A percentile compares a stretch with the other conserved stretches of the same genome.
phyloP scores from a whole-genome alignment of 1,140 invertebrate genomes.

The Sitobion miscanthi region DNA sequence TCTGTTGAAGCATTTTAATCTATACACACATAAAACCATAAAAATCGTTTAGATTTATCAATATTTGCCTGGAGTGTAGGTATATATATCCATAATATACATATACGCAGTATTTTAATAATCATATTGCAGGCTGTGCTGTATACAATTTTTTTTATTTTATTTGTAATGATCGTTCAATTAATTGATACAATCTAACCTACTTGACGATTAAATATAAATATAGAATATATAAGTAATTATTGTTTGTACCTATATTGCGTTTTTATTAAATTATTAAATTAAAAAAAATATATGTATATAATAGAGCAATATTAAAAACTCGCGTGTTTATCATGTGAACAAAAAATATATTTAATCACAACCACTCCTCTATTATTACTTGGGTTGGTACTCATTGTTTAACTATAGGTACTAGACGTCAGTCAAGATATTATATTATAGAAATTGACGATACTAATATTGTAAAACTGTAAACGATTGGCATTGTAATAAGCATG shows the following conservation, averaged over 20 bases:
- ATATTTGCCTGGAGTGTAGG: neutral
- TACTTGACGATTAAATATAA: neutral
- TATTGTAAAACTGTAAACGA: conserved; percentile 7
- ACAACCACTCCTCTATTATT: neutral
- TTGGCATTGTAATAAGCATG: neutral
- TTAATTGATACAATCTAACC: neutral
- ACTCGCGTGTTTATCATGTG: neutral
- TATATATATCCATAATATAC: neutral
- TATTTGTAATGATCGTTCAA: neutral
- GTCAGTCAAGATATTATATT: neutral
- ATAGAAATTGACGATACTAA: neutral
- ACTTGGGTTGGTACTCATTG: conserved; percentile 11
- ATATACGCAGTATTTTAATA: neutral
- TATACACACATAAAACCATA: conserved; percentile 4
- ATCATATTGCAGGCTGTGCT: neutral
- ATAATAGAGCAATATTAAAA: neutral
- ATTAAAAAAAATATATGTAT: neutral
- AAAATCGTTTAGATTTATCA: conserved; percentile 13
- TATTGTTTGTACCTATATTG: neutral
- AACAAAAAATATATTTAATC: conserved; percentile 6
- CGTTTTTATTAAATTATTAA: neutral
- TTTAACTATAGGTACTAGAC: conserved; percentile 5
- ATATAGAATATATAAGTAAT: neutral
- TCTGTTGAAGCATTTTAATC: neutral
- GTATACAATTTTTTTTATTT: neutral